Evolutionary conservation across 2,113 vertebrate genomes (phyloP).

Genomic region (Callorhinus ursinus): DNA sequence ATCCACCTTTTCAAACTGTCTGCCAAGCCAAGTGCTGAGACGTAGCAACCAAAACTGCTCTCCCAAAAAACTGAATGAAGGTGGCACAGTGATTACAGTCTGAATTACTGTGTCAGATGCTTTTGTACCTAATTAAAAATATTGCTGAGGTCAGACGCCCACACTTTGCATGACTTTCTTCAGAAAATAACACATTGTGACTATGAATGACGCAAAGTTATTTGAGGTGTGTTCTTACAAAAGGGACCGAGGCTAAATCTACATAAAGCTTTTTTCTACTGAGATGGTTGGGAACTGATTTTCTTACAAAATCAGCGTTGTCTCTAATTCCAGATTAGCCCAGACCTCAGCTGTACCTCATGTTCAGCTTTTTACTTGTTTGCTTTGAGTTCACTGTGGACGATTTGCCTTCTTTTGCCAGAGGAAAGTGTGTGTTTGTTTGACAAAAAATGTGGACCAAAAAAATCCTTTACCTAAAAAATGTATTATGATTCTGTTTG

Average conservation of each 20-base stretch:
- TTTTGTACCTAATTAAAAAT: conserved; percentile 22
- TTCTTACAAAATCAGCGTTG: neutral
- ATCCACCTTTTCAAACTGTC: neutral
- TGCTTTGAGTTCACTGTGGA: conserved; percentile 27
- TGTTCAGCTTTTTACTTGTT: conserved; percentile 3
- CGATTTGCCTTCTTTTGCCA: conserved; percentile 61
- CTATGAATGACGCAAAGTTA: neutral
- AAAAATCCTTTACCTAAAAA: conserved; percentile 24
- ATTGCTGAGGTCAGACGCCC: conserved; percentile 12
- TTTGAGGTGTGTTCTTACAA: neutral
- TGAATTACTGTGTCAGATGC: neutral
- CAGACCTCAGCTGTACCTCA: conserved; percentile 42
- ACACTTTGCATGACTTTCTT: neutral
- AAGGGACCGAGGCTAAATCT: neutral
- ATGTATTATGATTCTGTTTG: conserved; percentile 57
- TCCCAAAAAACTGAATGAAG: neutral
- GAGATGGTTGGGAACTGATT: neutral
- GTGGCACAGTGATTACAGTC: neutral
- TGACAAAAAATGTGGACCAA: conserved; percentile 56
- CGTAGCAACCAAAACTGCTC: neutral
- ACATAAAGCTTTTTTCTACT: neutral
- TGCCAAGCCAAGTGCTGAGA: neutral
- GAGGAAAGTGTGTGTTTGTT: conserved; percentile 28
- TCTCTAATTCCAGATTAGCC: neutral
- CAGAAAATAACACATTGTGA: neutral